A percentile compares a stretch with the other conserved stretches of the same genome.
phyloP scores from a whole-genome alignment of 2,113 vertebrate species.

The Brachypteracias leptosomus region DNA sequence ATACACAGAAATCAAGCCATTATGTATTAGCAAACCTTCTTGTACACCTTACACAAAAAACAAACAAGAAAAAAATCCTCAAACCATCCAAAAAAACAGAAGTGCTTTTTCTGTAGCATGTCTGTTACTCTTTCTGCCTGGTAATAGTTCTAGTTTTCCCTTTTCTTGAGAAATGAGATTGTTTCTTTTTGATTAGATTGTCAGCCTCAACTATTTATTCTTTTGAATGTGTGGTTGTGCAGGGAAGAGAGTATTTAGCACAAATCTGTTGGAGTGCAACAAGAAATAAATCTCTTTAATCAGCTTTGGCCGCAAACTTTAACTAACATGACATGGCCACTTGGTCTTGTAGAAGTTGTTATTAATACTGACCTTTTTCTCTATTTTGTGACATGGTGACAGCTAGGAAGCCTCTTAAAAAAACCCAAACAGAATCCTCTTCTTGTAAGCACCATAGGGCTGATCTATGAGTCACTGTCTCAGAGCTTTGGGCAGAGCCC shows the following conservation, averaged over 20 bases:
- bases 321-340: not conserved
- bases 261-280: not conserved
- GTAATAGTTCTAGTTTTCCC: not conserved
- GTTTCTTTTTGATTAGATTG: not conserved
- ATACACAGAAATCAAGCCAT: not conserved
- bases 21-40: not conserved
- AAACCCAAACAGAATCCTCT: not conserved
- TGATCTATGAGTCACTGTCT: not conserved
- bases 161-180: not conserved
- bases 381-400: not conserved
- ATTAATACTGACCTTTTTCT: not conserved
- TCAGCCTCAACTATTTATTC: not conserved
- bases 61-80: not conserved
- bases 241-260: not conserved
- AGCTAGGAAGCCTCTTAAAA: not conserved
- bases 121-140: not conserved
- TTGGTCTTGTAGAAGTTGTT: not conserved
- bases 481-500: not conserved
- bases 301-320: not conserved
- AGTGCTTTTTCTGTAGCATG: not conserved
- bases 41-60: not conserved
- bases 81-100: not conserved
- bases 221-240: not conserved
- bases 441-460: not conserved
- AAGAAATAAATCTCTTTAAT: not conserved